Base-by-base conservation (phyloP, 2,797 vertebrate species). In the Pogoniulus pusillus region DNA sequence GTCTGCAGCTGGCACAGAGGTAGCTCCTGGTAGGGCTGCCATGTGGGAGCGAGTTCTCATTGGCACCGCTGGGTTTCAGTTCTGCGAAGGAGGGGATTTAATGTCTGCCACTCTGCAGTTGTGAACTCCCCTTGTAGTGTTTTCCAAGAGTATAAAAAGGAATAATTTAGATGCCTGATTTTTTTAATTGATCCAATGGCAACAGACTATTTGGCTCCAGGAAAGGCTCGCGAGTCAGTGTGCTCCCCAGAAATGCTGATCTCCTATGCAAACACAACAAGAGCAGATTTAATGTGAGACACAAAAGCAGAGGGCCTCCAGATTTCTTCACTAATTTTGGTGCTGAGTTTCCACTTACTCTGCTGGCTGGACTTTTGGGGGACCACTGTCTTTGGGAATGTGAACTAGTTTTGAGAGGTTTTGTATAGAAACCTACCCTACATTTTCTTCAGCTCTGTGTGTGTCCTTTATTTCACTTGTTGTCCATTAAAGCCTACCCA, bases 391-490 rank as follows among this genome's bases (percentile, higher is more conserved):
- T 80, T 82, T 12, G 26, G 54, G 69, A 83, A 74, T 43, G 55
- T 1, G 1, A 90, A 57, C 30, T 11, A 66, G 20, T 39, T 62
- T 69, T 65, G 34, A 63, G 55, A 65, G 35, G 70, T 45, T 94
- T 92, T 69, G 49, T 63, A 58, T 11, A 74, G 34, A 80, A 79
- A 49, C 2, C 3, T 73, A 39, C 60, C 75, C 34, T 79, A 34
- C 51, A 5, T 53, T 22, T 27, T 71, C 39, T 80, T 78, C 29
- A 55, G 78, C 39, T 83, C 27, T 58, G 16, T 76, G 74, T 1
- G 4, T 82, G 84, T 68, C 53, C 55, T 72, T 37, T 91, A 55
- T 87, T 94, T 91, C 64, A 49, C 64, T 81, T 90, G 49, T 81
- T 58, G 62, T 54, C n/a, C 68, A 18, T 39, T 85, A 70, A 82